A percentile compares a stretch with the other conserved stretches of the same genome.
Conservation (phyloP, 2,888 invertebrate species). For the Nephrotoma guestfalica region DNA sequence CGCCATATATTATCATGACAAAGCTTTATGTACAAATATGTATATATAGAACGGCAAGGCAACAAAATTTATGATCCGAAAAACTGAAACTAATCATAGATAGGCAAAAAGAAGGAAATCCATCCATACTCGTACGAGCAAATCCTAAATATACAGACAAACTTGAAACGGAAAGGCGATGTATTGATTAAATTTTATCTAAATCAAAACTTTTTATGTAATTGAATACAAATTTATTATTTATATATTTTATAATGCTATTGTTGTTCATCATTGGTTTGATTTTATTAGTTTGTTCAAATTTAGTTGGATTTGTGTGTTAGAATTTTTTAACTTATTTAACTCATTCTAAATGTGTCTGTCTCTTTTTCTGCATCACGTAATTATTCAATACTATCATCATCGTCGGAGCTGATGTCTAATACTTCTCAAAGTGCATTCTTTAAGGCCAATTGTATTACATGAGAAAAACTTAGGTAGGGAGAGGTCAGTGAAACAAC, state of each 20-base stretch:
- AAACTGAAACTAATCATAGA: background rate
- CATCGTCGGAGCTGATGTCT: too few relatives aligned
- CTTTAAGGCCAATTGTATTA: too few relatives aligned
- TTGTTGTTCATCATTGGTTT: background rate
- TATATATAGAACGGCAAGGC: background rate
- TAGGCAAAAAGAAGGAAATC: background rate
- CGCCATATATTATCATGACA: background rate
- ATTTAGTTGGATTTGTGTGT: background rate
- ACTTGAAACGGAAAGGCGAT: background rate
- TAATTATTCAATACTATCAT: too few relatives aligned
- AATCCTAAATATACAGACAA: background rate
- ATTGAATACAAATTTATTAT: background rate
- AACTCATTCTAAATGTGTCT: too few relatives aligned
- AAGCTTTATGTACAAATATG: too few relatives aligned
- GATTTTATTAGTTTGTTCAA: background rate
- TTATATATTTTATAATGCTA: background rate
- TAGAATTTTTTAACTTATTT: background rate
- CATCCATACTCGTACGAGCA: background rate
- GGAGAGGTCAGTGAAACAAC: too few relatives aligned
- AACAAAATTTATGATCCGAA: background rate
- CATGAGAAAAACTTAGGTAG: too few relatives aligned
- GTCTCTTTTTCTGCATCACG: too few relatives aligned
- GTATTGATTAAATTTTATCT: background rate
- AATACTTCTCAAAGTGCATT: too few relatives aligned
- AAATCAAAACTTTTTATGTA: background rate